Evolutionary conservation across 92 coral and sea anemone species (phyloP).

Genomic region (Zoanthus sansibaricus): DNA sequence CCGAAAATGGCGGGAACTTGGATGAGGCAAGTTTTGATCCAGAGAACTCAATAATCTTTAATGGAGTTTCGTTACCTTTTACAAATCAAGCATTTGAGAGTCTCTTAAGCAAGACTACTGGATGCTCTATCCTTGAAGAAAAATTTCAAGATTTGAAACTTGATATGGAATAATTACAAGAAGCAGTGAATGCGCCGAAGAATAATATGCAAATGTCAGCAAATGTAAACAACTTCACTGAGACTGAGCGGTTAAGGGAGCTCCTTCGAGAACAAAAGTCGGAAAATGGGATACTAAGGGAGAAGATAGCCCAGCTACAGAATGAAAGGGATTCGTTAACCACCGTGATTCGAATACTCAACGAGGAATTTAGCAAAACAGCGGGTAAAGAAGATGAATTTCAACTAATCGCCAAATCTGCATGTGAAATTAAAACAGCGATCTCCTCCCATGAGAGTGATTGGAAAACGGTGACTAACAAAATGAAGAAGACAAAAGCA

Average conservation of each 20-base stretch:
- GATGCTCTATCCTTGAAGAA: constrained; percentile 26
- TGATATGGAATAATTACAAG: background rate
- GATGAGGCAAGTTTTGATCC: no score
- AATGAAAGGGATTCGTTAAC: background rate
- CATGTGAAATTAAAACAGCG: background rate
- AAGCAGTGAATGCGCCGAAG: background rate
- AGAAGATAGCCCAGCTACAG: constrained; percentile 15
- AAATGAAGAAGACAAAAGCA: constrained; percentile 6
- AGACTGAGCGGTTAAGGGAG: constrained; percentile 28
- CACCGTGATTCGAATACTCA: background rate
- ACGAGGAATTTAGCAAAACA: background rate
- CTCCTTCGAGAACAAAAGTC: constrained; percentile 18
- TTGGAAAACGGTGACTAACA: background rate
- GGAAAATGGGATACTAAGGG: constrained; percentile 6
- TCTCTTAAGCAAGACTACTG: constrained; percentile 23
- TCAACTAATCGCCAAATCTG: background rate
- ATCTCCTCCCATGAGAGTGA: background rate
- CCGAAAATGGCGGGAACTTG: no score
- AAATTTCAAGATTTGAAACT: constrained; percentile 16
- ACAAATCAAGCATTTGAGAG: constrained; percentile 20
- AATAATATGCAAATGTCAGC: background rate
- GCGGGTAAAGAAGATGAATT: background rate
- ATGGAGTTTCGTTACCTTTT: constrained; percentile 3
- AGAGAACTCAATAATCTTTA: background rate
- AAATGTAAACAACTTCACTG: constrained; percentile 36